Evolutionary conservation across 2,797 vertebrate species (phyloP).

Genomic region (Gymnopithys bicolor): DNA sequence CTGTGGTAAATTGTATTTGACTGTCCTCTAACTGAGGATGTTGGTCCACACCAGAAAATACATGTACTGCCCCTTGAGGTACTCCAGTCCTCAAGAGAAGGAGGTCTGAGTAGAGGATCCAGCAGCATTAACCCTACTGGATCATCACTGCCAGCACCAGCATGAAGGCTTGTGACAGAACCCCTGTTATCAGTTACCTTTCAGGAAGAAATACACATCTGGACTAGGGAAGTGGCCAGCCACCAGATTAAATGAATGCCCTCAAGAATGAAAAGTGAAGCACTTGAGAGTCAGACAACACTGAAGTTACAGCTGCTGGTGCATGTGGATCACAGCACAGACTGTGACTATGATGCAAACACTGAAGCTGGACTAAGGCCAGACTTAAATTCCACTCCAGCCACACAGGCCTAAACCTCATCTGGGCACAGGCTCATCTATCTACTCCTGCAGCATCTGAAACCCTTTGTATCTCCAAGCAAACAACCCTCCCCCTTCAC

Average conservation of each 20-base stretch:
- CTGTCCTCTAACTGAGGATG: not conserved
- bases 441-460: not conserved
- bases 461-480: not conserved
- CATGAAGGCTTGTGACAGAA: not conserved
- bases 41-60: not conserved
- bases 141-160: not conserved
- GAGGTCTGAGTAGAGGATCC: not conserved
- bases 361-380: not conserved
- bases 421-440: not conserved
- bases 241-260: not conserved
- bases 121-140: not conserved
- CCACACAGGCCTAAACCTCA: not conserved
- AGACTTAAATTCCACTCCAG: slow-evolving; percentile 32
- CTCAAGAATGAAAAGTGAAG: not conserved
- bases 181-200: not conserved
- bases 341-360: not conserved
- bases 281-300: not conserved
- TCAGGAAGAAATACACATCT: not conserved
- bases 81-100: not conserved
- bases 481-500: not conserved
- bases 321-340: not conserved
- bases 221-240: not conserved
- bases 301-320: not conserved
- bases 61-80: not conserved
- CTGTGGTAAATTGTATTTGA: accelerated